A percentile compares a stretch with the other conserved stretches of the same genome.
phyloP scores from a whole-genome alignment of 2,888 invertebrate species.

The Parochlus steinenii region DNA sequence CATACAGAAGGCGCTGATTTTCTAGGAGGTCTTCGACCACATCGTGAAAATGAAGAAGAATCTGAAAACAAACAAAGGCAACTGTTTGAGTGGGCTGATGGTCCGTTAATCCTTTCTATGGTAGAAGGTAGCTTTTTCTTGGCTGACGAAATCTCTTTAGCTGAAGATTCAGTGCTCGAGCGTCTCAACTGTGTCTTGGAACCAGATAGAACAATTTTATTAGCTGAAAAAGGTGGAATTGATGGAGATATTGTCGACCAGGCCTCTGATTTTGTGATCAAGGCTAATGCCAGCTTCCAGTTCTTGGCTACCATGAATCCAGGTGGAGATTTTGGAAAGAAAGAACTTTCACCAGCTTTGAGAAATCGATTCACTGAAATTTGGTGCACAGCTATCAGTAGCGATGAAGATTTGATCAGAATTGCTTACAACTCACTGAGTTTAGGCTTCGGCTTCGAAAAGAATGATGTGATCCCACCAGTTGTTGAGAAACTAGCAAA shows the following conservation, averaged over 20 bases:
- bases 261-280: slow-evolving; percentile 37
- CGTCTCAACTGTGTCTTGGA: slow-evolving; percentile 90
- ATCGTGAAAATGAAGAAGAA: slow-evolving; percentile 40
- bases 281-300: slow-evolving; percentile 61
- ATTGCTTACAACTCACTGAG: slow-evolving; percentile 70
- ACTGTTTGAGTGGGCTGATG: slow-evolving; percentile 96
- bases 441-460: slow-evolving; percentile 35
- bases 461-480: slow-evolving; percentile 34
- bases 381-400: slow-evolving; percentile 76
- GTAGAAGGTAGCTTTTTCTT: slow-evolving; percentile 71
- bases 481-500: slow-evolving; percentile 42
- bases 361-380: slow-evolving; percentile 97
- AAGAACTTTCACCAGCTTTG: slow-evolving; percentile 93
- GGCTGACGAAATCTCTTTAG: slow-evolving; percentile 96
- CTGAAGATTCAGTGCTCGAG: slow-evolving; percentile 96
- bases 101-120: slow-evolving; percentile 88
- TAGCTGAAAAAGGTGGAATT: slow-evolving; percentile 77
- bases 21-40: slow-evolving; percentile 85
- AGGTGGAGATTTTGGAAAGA: slow-evolving; percentile 98
- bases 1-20: slow-evolving; percentile 98
- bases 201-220: slow-evolving; percentile 74
- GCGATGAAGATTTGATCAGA: slow-evolving; percentile 52
- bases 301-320: slow-evolving; percentile 99
- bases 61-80: slow-evolving; percentile 27
- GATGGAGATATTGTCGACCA: slow-evolving; percentile 31